Evolutionary conservation across 1,140 invertebrate species (phyloP), one percentile per base, ranked within the genome.

Genomic region (Procambarus virginalis): DNA sequence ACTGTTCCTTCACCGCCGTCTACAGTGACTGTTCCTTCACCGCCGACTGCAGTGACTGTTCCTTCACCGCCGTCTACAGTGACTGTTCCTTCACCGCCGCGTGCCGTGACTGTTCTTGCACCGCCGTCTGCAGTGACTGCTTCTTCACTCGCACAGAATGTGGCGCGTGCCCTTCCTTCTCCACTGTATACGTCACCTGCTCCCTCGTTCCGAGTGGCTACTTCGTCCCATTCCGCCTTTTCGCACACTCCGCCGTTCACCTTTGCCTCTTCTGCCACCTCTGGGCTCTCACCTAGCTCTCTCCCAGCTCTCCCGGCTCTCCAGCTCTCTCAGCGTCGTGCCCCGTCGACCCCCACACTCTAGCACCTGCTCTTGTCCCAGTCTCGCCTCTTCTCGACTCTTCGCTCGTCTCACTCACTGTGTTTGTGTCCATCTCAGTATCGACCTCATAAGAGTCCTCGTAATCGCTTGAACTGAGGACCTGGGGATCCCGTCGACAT

Each of bases 361-460:
- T 51, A 9, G 48, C 55, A 10, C 22, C n/a, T 64, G 12, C 17
- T 22, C 81, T 20, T 34, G 34, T 14, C 34, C 60, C 46, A 4
- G 2, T 46, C 14, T n/a, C 77, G 45, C 60, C 77, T 60, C 58
- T 20, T 17, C 17, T 49, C 5, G 3, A 64, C 46, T 75, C 48
- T 17, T 34, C 20, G 20, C 17, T 64, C 48, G 77, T 22, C 55
- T 88, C 86, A 48, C 60, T 58, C 10, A 64, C 49, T 9, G 68
- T 51, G 49, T 70, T 87, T 45, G 79, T 60, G 48, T 64, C 84
- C 3, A 77, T 76, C 75, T 86, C 84, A 49, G 85, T 80, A 80
- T 87, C 77, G n/a, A 80, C 48, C n/a, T 87, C 76, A 12, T 87
- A 60, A 17, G 51, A 55, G 51, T 64, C 75, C 75, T 86, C 84